Base-by-base conservation (phyloP, 2,797 vertebrate species). In the Rhinichthys osculus region DNA sequence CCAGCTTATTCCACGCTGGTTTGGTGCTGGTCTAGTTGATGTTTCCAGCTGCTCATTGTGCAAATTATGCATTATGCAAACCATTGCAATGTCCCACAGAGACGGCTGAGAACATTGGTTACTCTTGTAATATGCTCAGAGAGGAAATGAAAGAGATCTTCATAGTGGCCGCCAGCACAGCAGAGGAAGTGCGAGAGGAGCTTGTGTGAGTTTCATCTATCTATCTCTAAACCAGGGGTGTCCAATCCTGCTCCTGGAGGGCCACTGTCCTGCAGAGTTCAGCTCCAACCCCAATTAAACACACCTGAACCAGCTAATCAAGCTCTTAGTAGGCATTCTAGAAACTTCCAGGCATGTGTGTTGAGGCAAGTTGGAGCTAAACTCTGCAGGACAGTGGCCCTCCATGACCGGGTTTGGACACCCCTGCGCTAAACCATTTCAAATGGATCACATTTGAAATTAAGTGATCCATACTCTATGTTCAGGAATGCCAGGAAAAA, bases 81-180 rank as follows among this genome's bases (percentile, higher is more conserved):
- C 0, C 0, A 3, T 81, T 73, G 3, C 40, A 21, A 78, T 82
- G 10, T 83, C 64, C 72, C 72, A 67, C 92, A 99, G 98, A 99
- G 90, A 99, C 98, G 0, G 98, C 98, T 0, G 95, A 98, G 91
- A 99, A 99, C 89, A 97, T 98, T 7, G 97, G 97, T 66, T 99
- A 98, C 81, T 96, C 98, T 73, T 99, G 97, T 94, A 97, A 97
- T 91, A 94, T 99, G 96, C 94, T 99, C 77, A 91, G 95, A 10
- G 97, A 98, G 42, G 96, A 97, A 77, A 98, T 99, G 98, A 95
- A 92, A 5, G 95, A 95, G 0, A 90, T 99, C 11, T 98, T 99
- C 35, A 0, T 95, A 14, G 91, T 99, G 57, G 90, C 96, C 0
- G 96, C 95, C 67, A 93, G 91, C 50, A 95, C 96, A 4, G 40